These are phyloP conservation scores for Catagonus wagneri DNA, from an alignment of 2,113 vertebrate genomes.

Conservation along the genomic window DNA sequence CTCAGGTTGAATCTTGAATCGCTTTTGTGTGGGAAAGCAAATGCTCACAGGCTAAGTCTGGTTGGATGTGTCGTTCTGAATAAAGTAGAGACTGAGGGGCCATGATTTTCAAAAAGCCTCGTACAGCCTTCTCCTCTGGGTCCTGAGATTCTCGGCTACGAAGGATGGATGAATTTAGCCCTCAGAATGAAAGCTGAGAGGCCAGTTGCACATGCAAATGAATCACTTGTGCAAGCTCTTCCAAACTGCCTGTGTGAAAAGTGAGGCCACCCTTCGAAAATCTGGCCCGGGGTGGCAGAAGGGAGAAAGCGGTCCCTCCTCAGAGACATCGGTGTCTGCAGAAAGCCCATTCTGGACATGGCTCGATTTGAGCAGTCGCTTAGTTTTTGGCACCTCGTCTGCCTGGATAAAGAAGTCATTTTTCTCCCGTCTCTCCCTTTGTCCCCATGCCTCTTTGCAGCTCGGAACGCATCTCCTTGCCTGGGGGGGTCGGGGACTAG, in stretches of 20 bases:
- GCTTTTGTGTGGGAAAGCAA: background rate
- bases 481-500: background rate
- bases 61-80: background rate
- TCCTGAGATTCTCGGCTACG: background rate
- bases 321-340: background rate
- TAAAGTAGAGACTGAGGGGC: background rate
- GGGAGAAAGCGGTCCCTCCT: background rate
- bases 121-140: background rate
- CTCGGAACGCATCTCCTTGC: background rate
- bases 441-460: background rate
- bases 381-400: constrained; percentile 12
- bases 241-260: background rate
- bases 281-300: background rate
- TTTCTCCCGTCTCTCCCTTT: background rate
- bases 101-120: background rate
- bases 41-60: background rate
- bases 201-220: constrained; percentile 68
- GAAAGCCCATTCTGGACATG: background rate
- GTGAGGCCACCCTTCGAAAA: constrained; percentile 46
- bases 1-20: background rate
- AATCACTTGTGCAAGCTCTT: constrained; percentile 12
- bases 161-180: constrained; percentile 63
- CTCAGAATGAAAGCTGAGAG: constrained; percentile 64
- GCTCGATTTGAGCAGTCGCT: background rate
- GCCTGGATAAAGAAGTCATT: background rate